phyloP scores from a whole-genome alignment of 2,113 vertebrate species.

The Danionella cerebrum region DNA sequence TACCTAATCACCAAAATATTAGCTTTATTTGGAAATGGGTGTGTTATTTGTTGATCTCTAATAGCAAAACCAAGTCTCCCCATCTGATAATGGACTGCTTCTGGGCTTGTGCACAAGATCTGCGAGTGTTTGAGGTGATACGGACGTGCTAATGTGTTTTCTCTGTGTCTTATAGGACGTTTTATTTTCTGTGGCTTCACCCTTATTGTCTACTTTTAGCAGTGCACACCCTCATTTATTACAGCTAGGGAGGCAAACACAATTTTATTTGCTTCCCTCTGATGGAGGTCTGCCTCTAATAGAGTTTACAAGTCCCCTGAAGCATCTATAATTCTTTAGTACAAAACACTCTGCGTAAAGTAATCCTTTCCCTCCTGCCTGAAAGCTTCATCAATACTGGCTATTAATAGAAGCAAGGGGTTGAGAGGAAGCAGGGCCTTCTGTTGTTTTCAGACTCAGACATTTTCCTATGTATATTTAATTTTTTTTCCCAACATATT shows the following conservation, averaged over 20 bases:
- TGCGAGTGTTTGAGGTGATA: not conserved
- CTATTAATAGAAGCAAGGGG: constrained; percentile 14
- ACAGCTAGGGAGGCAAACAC: not conserved
- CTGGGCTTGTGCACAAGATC: not conserved
- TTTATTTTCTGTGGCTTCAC: constrained; percentile 4
- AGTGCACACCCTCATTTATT: constrained; percentile 3
- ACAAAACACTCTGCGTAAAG: not conserved
- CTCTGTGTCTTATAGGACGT: not conserved
- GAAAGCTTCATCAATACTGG: not conserved
- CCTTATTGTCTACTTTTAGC: not conserved
- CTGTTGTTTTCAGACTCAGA: not conserved
- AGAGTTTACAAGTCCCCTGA: not conserved
- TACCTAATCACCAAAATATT: not conserved
- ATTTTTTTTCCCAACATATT: not conserved
- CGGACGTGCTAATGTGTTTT: not conserved
- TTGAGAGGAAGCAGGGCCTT: not conserved
- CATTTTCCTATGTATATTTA: too few relatives aligned
- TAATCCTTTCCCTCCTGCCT: not conserved
- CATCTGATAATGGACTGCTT: not conserved
- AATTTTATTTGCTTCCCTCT: not conserved
- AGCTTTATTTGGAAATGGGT: not conserved
- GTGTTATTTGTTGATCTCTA: not conserved
- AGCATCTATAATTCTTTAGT: not conserved
- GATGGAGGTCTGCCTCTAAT: not conserved
- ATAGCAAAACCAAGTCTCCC: not conserved